phyloP scores from a whole-genome alignment of 1,140 invertebrate genomes.

The Habropoda laboriosa region DNA sequence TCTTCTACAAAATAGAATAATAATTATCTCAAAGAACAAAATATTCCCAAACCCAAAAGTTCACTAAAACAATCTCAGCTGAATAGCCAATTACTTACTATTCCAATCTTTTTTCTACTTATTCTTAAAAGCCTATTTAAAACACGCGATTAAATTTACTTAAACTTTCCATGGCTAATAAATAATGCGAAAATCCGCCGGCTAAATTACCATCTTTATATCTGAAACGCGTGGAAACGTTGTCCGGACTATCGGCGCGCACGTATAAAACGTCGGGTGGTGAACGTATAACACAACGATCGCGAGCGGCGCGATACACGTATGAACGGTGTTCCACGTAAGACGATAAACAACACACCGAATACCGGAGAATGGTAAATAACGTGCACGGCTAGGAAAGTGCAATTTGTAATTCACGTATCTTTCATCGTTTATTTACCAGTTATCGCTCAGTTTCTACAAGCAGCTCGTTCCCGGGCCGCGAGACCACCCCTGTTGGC shows the following conservation, averaged over 20 bases:
- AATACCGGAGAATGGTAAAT: constrained; percentile 35
- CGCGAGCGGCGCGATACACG: not conserved
- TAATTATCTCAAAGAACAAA: too few relatives aligned
- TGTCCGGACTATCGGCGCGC: not conserved
- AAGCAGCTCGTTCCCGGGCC: constrained; percentile 35
- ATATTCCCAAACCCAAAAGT: too few relatives aligned
- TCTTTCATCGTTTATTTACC: constrained; percentile 64
- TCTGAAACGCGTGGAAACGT: not conserved
- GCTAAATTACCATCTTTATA: not conserved
- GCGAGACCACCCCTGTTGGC: constrained; percentile 41
- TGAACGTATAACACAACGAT: not conserved
- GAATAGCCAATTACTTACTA: too few relatives aligned
- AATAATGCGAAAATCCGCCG: not conserved
- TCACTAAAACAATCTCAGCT: too few relatives aligned
- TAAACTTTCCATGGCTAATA: too few relatives aligned
- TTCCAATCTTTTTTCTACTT: too few relatives aligned
- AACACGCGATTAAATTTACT: too few relatives aligned
- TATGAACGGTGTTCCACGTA: constrained; percentile 28
- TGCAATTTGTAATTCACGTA: constrained; percentile 63
- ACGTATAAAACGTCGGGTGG: not conserved
- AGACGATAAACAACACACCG: constrained; percentile 43
- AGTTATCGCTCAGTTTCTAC: constrained; percentile 63
- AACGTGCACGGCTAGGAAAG: constrained; percentile 48
- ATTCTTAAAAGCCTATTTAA: too few relatives aligned
- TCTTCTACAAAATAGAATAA: too few relatives aligned